These are phyloP conservation scores for Psephotus haematonotus DNA, from an alignment of 2,113 vertebrate species.

Conservation along the genomic window DNA sequence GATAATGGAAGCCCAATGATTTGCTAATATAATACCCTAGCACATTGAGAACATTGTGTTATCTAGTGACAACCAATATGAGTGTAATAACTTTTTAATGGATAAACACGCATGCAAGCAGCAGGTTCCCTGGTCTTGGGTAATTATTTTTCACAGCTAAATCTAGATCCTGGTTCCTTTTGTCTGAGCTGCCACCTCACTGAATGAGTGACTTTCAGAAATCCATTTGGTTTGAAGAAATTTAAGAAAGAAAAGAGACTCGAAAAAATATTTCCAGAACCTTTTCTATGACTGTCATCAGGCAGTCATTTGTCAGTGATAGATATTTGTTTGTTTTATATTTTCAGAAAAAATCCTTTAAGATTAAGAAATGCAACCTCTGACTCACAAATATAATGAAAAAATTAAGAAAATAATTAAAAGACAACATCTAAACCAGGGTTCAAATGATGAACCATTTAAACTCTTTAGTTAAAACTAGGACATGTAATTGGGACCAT, in stretches of 20 bases:
- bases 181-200: neutral
- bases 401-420: neutral
- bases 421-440: neutral
- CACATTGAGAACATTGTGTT: neutral
- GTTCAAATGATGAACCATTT: neutral
- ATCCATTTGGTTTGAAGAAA: neutral
- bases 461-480: neutral
- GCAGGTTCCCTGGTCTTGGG: neutral
- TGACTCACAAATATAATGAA: neutral
- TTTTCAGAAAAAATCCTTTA: neutral
- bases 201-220: neutral
- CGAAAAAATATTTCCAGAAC: neutral
- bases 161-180: neutral
- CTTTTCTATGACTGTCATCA: neutral
- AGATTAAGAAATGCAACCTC: neutral
- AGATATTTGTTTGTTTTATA: neutral
- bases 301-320: neutral
- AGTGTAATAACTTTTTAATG: slow-evolving; percentile 5
- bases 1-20: neutral
- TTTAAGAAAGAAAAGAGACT: neutral
- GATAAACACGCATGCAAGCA: slow-evolving; percentile 5
- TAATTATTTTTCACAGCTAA: slow-evolving; percentile 37
- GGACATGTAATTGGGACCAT: neutral
- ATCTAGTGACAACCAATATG: neutral
- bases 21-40: neutral